Evolutionary conservation across 2,797 vertebrate species (phyloP).

Genomic region (Emys orbicularis): DNA sequence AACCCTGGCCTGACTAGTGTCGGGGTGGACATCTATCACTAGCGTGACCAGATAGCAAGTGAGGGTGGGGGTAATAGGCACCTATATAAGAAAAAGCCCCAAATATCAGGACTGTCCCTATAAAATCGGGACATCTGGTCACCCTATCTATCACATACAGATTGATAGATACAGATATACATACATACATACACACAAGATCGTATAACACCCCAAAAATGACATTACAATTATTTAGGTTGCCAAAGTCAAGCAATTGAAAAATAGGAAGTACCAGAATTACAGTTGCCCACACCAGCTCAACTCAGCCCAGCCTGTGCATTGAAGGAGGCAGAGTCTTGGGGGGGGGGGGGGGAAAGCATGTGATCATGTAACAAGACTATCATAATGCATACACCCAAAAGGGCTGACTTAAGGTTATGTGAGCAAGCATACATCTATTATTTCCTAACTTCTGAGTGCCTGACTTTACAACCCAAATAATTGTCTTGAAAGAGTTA

Average conservation of each 20-base stretch:
- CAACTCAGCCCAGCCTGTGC: background rate
- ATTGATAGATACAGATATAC: background rate
- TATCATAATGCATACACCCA: background rate
- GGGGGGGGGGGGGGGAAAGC: background rate
- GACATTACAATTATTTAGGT: background rate
- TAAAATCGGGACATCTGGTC: no score
- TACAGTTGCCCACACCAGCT: background rate
- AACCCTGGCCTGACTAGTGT: background rate
- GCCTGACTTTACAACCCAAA: slow-evolving; percentile 34
- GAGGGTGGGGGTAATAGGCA: no score
- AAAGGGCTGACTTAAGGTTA: slow-evolving; percentile 18
- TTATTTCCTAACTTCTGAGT: slow-evolving; percentile 45
- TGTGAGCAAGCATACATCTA: background rate
- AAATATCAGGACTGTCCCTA: no score
- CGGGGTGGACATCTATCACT: background rate
- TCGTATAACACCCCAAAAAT: background rate
- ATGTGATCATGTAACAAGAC: background rate
- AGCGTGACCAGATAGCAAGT: no score
- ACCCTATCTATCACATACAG: no score
- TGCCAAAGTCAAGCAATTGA: background rate
- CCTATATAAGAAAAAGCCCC: no score
- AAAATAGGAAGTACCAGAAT: background rate
- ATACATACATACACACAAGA: background rate
- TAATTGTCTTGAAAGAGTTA: background rate
- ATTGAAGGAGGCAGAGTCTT: background rate